Percentiles rank a stretch among this genome's conserved stretches.
phyloP scores from a whole-genome alignment of 2,113 vertebrate species.

The Rynchops niger region DNA sequence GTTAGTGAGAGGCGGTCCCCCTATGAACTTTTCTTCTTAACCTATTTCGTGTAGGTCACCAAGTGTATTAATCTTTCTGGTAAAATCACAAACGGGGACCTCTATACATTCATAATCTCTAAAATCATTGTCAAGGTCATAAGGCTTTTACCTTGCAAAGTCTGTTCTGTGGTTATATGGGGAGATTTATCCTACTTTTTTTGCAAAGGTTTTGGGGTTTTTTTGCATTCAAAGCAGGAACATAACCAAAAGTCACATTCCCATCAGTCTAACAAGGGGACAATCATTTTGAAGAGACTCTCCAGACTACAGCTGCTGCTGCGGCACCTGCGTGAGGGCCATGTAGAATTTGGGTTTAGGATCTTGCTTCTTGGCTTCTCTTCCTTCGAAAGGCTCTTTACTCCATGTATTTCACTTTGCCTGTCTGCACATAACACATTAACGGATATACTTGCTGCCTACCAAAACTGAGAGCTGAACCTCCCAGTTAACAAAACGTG shows the following conservation, averaged over 20 bases:
- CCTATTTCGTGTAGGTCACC: not conserved
- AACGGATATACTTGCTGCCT: not conserved
- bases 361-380: conserved; percentile 16
- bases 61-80: not conserved
- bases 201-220: not conserved
- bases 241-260: conserved; percentile 35
- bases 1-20: not conserved
- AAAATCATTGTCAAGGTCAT: not conserved
- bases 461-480: not conserved
- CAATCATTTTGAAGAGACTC: conserved; percentile 59
- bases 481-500: not conserved
- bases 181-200: not conserved
- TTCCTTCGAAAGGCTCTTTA: not conserved
- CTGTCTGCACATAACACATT: not conserved
- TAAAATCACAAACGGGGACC: not conserved
- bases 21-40: not conserved
- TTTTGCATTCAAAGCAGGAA: conserved; percentile 23
- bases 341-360: not conserved
- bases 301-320: conserved; percentile 33
- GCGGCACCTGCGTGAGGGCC: conserved; percentile 8
- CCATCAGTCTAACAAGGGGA: conserved; percentile 40
- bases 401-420: not conserved
- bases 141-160: not conserved
- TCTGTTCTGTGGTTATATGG: not conserved
- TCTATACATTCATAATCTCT: not conserved